Percentiles rank a stretch among this genome's conserved stretches.
Conservation (phyloP, 2,113 vertebrate species). For the Picathartes gymnocephalus region DNA sequence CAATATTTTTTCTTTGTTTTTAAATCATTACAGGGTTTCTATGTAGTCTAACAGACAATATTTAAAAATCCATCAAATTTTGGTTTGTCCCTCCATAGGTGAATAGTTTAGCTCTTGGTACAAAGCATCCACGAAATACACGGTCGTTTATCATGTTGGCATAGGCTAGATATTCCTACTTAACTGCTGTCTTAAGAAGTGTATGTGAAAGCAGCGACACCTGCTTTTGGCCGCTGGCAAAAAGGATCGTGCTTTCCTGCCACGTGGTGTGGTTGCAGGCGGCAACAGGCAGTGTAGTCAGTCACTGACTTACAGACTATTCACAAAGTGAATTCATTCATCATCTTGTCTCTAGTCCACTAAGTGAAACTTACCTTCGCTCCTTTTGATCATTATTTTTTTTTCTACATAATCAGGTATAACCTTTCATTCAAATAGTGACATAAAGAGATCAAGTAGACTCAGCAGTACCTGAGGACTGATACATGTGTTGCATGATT, state of each 20-base stretch:
- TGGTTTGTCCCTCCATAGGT: not conserved
- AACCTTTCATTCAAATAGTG: not conserved
- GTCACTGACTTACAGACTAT: not conserved
- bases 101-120: not conserved
- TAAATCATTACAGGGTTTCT: not conserved
- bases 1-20: not conserved
- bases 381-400: not conserved
- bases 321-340: not conserved
- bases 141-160: not conserved
- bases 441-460: not conserved
- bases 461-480: not conserved
- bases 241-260: accelerated
- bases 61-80: not conserved
- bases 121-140: not conserved
- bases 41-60: not conserved
- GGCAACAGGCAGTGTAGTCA: not conserved
- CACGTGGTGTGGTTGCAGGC: not conserved
- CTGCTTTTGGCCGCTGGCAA: not conserved
- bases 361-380: not conserved
- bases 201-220: not conserved
- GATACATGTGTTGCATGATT: not conserved
- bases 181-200: not conserved
- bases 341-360: not conserved
- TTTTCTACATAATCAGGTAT: not conserved
- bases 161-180: not conserved